Evolutionary conservation across 2,113 vertebrate genomes (phyloP), one percentile per base, ranked within the genome.

Genomic region (Hirundichthys speculiger): DNA sequence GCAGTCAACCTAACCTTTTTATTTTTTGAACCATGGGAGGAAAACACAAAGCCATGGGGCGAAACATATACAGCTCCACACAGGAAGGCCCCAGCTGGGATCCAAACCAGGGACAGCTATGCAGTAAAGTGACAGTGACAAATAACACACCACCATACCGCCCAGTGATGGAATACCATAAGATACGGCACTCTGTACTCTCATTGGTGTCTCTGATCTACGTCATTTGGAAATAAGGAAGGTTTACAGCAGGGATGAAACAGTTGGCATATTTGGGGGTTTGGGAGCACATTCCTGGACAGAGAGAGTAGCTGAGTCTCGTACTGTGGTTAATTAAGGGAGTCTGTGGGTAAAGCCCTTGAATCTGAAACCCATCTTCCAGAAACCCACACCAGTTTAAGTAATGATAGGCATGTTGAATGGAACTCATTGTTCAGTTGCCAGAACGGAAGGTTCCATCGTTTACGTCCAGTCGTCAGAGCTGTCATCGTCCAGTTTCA

Each of bases 321-420:
- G 83, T 72, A 59, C 60, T 45, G 77, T 70, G 82, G 90, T 89
- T 86, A 82, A 90, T 91, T 85, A 80, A 62, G 68, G 76, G 80
- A 86, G 76, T 86, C 80, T 85, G 84, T 84, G 89, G 86, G 87
- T 34, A 91, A 91, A 89, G n/a, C 78, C 84, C 74, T 82, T 83
- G 72, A 80, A 79, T 85, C 21, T 57, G 70, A 86, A 84, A 56
- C 75, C 65, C 56, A 55, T 61, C 55, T 39, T 54, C 41, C 64
- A 68, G 71, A 75, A 86, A 72, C 49, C 66, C 77, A 82, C 74
- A 85, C 60, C 69, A 77, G 77, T 73, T 70, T 53, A 74, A 86
- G 66, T 73, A 54, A 75, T 59, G 66, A 78, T 40, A n/a, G 76
- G 75, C 54, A 80, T 58, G 34, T 72, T 88, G 79, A 91, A 91